Base-by-base conservation (phyloP, 1,140 invertebrate species). In the Panagrolaimus sp. region DNA sequence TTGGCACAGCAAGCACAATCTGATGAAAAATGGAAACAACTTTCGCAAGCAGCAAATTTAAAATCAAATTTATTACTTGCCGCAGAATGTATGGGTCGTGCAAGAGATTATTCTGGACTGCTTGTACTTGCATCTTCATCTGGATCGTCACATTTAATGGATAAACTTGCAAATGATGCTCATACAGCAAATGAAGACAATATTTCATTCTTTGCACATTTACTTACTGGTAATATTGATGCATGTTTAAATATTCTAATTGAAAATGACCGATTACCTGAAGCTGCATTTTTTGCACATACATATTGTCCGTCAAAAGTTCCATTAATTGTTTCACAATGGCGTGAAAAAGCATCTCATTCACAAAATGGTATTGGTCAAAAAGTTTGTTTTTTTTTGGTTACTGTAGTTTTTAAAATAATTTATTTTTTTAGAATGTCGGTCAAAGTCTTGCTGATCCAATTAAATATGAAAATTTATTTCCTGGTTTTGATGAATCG, bases 1-100 rank as follows among this genome's bases (percentile, higher is more conserved):
- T 85, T 99, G 48, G 95, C 95, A 0, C 87, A 89, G 64, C 91
- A 96, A 79, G 88, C 91, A 1, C 83, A 83, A 68, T 77, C 69
- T 77, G 91, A 96, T 73, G 91, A 94, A 74, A 98, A 98, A 85
- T 97, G 95, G 90, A 90, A 91, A 63, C 91, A 96, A 76, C 86
- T 98, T 25, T 91, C 92, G 0, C 86, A 93, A 20, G 91, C 91
- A 0, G 89, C 91, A 0, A 87, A 88, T 11, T 23, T 72, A 43
- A 89, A 89, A 70, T 91, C 91, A 46, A 88, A 93, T 79, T 87
- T 94, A 51, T 85, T 87, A 9, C 84, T 98, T 64, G 95, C 95
- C 0, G 91, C 96, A 83, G 90, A 92, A 81, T 98, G 95, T 84
- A 88, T 98, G 77, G 90, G 92, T 74, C 89, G 92, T 70, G 94